Evolutionary conservation across 2,888 invertebrate genomes (phyloP), one percentile per base, ranked within the genome.

Genomic region (Drosophila nr. fundita): DNA sequence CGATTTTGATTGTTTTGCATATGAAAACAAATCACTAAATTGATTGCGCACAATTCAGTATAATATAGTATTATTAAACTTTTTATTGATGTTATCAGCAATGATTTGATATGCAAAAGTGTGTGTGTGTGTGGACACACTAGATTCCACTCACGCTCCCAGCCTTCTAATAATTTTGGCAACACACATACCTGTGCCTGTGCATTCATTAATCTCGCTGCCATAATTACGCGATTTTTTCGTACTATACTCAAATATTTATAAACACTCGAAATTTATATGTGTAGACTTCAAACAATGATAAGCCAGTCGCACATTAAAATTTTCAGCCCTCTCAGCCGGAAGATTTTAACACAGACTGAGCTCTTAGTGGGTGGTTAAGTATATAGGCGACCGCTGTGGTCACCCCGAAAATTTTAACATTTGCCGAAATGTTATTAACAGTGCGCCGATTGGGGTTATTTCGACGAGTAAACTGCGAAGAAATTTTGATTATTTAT

Each of bases 291-390:
- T 72, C 74, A 70, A 59, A 66, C 50, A 68, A 69, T 58, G 68
- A 70, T 63, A 80, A 67, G 61, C 60, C 68, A 73, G 75, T 74
- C 76, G 77, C 74, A 73, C 78, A 77, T 79, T 80, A 83, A 83
- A 92, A 92, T 92, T 93, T 93, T 93, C 93, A 93, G 93, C 93
- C 92, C 91, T 92, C 93, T 93, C 89, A 92, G 91, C 93, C 92
- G 93, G 92, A 93, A 93, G 93, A 93, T 92, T 90, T 91, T 81
- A 85, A 90, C 89, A 90, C 90, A 91, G 90, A 89, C 83, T 91
- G 90, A 86, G 72, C 67, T 50, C 57, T 57, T 15, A 24, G 57
- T 57, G 57, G 42, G 57, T 57, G 42, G 57, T 57, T 42, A 30
- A 21, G 40, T 4, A 30, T 15, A 15, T 11, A 42, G 21, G 30